Conservation (phyloP, 1,140 invertebrate genomes). For the Apis dorsata region DNA sequence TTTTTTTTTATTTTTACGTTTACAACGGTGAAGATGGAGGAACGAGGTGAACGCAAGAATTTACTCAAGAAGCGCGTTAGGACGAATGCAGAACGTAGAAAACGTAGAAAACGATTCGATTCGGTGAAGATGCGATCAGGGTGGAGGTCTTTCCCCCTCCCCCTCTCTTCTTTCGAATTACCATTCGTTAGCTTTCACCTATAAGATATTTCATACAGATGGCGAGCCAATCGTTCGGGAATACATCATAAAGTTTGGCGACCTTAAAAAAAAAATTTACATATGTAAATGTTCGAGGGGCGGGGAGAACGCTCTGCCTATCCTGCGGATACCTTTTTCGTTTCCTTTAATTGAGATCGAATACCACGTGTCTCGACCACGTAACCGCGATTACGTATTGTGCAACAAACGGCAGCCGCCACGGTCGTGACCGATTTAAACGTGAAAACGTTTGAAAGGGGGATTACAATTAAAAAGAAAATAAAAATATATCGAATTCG, state of each 20-base stretch:
- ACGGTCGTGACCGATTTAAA: conserved; percentile 35
- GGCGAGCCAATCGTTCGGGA: conserved; percentile 14
- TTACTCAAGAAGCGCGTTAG: too few relatives aligned
- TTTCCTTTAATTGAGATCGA: conserved; percentile 47
- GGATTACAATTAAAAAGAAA: conserved; percentile 18
- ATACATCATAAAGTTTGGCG: conserved; percentile 17
- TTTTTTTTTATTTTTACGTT: too few relatives aligned
- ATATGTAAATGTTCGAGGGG: conserved; percentile 30
- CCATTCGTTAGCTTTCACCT: conserved; percentile 35
- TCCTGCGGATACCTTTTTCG: conserved; percentile 25
- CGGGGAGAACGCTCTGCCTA: conserved; percentile 6
- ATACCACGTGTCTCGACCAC: conserved; percentile 12
- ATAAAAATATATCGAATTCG: not conserved
- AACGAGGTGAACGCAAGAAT: not conserved
- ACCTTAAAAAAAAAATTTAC: conserved; percentile 14
- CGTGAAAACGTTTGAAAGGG: not conserved
- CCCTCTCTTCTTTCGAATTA: conserved; percentile 8
- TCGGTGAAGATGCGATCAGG: not conserved
- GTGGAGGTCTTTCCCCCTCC: not conserved
- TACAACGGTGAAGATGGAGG: not conserved
- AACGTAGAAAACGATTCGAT: not conserved
- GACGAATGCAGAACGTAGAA: too few relatives aligned
- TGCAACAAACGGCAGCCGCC: conserved; percentile 8
- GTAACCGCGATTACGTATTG: conserved; percentile 40
- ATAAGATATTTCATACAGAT: not conserved